These are phyloP conservation scores for Erebia ligea DNA, from an alignment of 2,888 invertebrate genomes.

Conservation along the genomic window DNA sequence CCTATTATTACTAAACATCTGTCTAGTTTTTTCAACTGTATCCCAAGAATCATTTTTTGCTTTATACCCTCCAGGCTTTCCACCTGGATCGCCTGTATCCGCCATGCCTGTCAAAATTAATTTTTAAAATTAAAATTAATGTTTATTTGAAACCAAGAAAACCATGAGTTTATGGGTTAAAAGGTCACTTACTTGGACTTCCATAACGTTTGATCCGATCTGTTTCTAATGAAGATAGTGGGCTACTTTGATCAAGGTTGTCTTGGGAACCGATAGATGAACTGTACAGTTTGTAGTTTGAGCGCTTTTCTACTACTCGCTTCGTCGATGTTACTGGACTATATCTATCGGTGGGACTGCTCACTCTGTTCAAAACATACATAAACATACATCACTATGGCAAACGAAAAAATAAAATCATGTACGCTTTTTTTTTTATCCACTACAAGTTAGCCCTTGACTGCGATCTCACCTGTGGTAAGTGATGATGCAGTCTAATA, in stretches of 20 bases:
- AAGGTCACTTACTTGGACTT: slow-evolving; percentile 65
- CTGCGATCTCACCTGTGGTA: too few species aligned
- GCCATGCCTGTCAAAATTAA: slow-evolving; percentile 51
- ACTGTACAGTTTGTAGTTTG: slow-evolving; percentile 77
- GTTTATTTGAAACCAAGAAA: too few species aligned
- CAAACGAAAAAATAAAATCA: background rate
- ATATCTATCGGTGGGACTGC: slow-evolving; percentile 71
- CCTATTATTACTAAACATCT: slow-evolving; percentile 85
- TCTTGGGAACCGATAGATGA: slow-evolving; percentile 75
- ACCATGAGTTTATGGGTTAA: background rate
- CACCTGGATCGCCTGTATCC: slow-evolving; percentile 67
- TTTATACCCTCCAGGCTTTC: slow-evolving; percentile 55
- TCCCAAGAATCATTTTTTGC: slow-evolving; percentile 91
- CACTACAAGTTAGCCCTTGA: too few species aligned
- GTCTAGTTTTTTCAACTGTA: slow-evolving; percentile 90
- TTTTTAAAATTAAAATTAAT: too few species aligned
- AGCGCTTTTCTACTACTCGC: slow-evolving; percentile 72
- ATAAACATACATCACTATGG: background rate
- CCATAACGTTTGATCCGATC: slow-evolving; percentile 70
- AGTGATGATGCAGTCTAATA: too few species aligned
- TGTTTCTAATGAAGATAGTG: slow-evolving; percentile 69
- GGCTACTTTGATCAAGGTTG: slow-evolving; percentile 70
- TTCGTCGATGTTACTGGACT: slow-evolving; percentile 76
- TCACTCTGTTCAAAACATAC: slow-evolving; percentile 57
- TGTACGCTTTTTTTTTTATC: too few species aligned